phyloP scores from a whole-genome alignment of 1,140 invertebrate genomes.

The Hetaerina americana region DNA sequence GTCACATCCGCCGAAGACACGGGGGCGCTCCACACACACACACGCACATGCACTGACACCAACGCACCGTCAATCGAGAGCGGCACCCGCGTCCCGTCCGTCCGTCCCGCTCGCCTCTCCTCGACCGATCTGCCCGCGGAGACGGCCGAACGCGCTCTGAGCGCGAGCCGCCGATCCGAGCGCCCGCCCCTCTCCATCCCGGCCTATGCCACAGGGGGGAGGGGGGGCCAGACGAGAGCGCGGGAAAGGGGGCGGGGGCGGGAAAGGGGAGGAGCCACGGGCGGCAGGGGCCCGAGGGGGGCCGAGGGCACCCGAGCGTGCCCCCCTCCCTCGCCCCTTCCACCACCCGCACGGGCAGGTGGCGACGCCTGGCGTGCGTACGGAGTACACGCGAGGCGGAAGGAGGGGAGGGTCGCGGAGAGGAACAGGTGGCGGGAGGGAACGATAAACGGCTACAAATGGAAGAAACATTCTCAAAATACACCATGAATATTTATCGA shows the following conservation, averaged over 20 bases:
- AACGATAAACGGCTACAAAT: too few relatives aligned
- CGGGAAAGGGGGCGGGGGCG: background rate
- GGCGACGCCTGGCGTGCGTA: too few relatives aligned
- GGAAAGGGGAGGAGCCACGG: conserved; percentile 9
- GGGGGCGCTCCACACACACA: conserved; percentile 26
- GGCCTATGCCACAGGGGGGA: background rate
- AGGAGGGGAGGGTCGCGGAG: too few relatives aligned
- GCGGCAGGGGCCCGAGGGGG: conserved; percentile 10
- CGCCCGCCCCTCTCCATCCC: background rate
- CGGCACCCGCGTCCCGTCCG: too few relatives aligned
- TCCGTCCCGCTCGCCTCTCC: too few relatives aligned
- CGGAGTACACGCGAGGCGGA: too few relatives aligned
- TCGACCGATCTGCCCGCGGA: too few relatives aligned
- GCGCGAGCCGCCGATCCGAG: background rate
- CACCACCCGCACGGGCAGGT: conserved; percentile 14
- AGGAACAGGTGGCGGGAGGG: too few relatives aligned
- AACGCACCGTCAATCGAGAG: background rate
- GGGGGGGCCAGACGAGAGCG: background rate
- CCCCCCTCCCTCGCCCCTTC: conserved; percentile 4
- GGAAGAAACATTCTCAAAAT: too few relatives aligned
- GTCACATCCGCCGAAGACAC: conserved; percentile 24
- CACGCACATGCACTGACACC: conserved; percentile 21
- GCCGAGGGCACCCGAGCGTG: conserved; percentile 8
- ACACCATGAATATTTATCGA: too few relatives aligned
- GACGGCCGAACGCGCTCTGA: background rate